Evolutionary conservation across 2,888 invertebrate species (phyloP).

Genomic region (Pandemis heparana): DNA sequence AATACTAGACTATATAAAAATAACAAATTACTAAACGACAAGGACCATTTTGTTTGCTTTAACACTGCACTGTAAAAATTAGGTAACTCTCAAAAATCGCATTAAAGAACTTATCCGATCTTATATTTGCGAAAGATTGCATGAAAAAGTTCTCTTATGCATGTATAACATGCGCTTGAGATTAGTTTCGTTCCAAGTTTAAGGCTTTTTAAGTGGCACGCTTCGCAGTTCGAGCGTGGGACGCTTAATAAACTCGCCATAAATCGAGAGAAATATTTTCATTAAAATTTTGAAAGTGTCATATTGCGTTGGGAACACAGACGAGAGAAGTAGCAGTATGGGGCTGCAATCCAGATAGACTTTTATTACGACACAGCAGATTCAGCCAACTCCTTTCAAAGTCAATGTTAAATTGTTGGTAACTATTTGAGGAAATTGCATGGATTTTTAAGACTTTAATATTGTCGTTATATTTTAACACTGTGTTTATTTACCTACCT

Average conservation of each 20-base stretch:
- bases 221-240: conserved; percentile 33
- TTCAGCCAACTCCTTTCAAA: no score
- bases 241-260: conserved; percentile 68
- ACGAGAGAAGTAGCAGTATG: conserved; percentile 13
- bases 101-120: background rate
- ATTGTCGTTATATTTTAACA: no score
- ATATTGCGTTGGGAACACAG: conserved; percentile 42
- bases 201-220: conserved; percentile 3
- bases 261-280: conserved; percentile 75
- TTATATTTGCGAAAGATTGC: background rate
- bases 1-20: no score
- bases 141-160: background rate
- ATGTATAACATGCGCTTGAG: background rate
- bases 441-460: no score
- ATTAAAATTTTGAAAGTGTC: conserved; percentile 72
- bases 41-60: background rate
- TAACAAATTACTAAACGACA: no score
- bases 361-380: no score
- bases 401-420: background rate
- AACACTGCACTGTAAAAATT: background rate
- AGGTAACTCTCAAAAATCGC: background rate
- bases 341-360: background rate
- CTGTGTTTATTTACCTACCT: no score
- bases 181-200: background rate
- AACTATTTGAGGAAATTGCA: no score